phyloP scores from a whole-genome alignment of 2,888 invertebrate genomes.

The Kryphioiulus occultus region DNA sequence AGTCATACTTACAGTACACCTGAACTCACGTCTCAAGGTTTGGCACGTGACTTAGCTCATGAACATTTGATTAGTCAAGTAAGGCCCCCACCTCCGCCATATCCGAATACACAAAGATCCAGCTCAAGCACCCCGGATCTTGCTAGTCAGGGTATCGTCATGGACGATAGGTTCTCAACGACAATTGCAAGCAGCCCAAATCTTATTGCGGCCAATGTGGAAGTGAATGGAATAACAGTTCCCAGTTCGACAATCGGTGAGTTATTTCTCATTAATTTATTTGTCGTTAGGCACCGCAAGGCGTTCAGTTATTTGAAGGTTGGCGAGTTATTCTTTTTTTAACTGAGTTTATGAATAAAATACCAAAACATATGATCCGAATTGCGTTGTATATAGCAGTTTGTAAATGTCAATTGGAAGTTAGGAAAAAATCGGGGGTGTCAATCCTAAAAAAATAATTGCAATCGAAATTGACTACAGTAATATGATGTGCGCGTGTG shows the following conservation, averaged over 20 bases:
- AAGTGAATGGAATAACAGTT: not conserved
- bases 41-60: conserved; percentile 56
- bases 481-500: too few relatives aligned
- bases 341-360: too few relatives aligned
- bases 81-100: conserved; percentile 87
- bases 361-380: too few relatives aligned
- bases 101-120: conserved; percentile 72
- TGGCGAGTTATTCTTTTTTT: too few relatives aligned
- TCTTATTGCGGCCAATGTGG: not conserved
- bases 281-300: too few relatives aligned
- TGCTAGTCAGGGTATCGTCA: conserved; percentile 63
- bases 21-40: conserved; percentile 60
- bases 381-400: too few relatives aligned
- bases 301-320: too few relatives aligned
- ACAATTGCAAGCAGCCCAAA: conserved; percentile 1
- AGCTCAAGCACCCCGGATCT: conserved; percentile 86
- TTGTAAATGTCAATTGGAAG: too few relatives aligned
- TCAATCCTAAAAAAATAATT: too few relatives aligned
- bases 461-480: too few relatives aligned
- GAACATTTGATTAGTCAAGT: conserved; percentile 69
- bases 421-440: too few relatives aligned
- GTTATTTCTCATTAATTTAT: not conserved
- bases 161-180: not conserved
- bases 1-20: conserved; percentile 60
- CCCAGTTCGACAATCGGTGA: not conserved